Base-by-base conservation (phyloP, 1,140 invertebrate species). In the Drosophila jambulina region DNA sequence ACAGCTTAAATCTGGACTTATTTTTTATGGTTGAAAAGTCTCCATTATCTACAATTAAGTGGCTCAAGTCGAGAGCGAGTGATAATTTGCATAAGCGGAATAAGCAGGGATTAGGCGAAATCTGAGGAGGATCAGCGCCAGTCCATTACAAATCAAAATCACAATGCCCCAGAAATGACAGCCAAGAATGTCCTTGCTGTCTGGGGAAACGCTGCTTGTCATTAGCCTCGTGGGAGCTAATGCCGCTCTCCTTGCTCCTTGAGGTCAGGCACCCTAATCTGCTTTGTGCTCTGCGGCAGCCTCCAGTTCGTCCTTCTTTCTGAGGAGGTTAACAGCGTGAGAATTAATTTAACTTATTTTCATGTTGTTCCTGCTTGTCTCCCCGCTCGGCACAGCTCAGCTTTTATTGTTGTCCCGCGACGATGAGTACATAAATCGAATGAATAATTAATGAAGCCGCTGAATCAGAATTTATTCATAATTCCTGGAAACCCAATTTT, bases 341-440 rank as follows among this genome's bases (percentile, higher is more conserved):
- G 53, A 77, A 77, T 77, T 77, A 68, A 77, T 67, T 77, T 68
- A 38, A 56, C 75, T 68, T 68, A 68, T 76, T 67, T 76, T 76
- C 63, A 67, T 76, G 48, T 42, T 49, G 53, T 46, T 56, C 34
- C 51, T 43, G 59, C 53, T 65, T 76, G 53, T 57, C 49, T 57
- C 43, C 29, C 25, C 38, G 9, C 60, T 21, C 12, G 4, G 38
- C 13, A 51, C 48, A 19, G 45, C 48, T 51, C 34, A 12, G 34
- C 45, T 32, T 69, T 77, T 67, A 53, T 78, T 61, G 56, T 56
- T 69, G 34, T 59, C 43, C 25, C 49, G 32, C 32, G 29, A 40
- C 53, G 61, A 43, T 2, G 15, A 45, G 60, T 46, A 53, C 21
- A 59, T 46, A 59, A 76, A 76, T 59, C 53, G 34, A 69, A 68